Evolutionary conservation across 2,113 vertebrate genomes (phyloP).

Genomic region (Beaufortia kweichowensis): DNA sequence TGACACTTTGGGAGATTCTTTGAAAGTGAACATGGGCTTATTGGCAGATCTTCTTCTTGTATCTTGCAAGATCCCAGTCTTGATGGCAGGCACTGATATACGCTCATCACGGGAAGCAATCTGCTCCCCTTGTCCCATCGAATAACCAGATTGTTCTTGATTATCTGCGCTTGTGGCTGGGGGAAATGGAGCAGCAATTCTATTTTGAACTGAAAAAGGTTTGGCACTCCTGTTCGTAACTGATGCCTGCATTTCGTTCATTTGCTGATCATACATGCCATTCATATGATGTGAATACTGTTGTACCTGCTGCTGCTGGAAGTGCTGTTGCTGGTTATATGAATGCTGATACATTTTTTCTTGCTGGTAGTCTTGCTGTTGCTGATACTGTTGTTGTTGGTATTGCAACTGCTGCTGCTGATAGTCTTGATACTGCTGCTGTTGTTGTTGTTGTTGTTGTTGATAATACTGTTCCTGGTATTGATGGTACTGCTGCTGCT

Average conservation of each 20-base stretch:
- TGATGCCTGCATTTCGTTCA: slow-evolving; percentile 70
- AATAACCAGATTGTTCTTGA: slow-evolving; percentile 79
- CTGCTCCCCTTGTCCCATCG: slow-evolving; percentile 78
- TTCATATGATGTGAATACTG: slow-evolving; percentile 71
- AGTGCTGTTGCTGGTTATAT: slow-evolving; percentile 55
- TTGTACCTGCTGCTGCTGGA: slow-evolving; percentile 61
- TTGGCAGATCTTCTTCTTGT: slow-evolving; percentile 76
- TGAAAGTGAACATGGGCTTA: slow-evolving; percentile 97
- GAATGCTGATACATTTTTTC: slow-evolving; percentile 58
- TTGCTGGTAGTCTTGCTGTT: slow-evolving; percentile 60
- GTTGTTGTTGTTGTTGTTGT: slow-evolving; percentile 69
- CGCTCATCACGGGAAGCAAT: slow-evolving; percentile 95
- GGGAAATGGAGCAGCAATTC: slow-evolving; percentile 75
- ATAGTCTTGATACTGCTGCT: slow-evolving; percentile 62
- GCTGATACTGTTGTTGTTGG: slow-evolving; percentile 52
- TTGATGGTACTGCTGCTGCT: slow-evolving; percentile 60
- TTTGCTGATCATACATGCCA: slow-evolving; percentile 74
- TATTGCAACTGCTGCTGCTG: slow-evolving; percentile 63
- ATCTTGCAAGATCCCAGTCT: slow-evolving; percentile 86
- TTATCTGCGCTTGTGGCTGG: slow-evolving; percentile 70
- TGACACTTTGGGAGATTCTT: slow-evolving; percentile 87
- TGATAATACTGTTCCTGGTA: slow-evolving; percentile 66
- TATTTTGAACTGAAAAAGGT: slow-evolving; percentile 79
- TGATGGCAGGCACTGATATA: slow-evolving; percentile 90
- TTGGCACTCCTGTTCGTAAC: slow-evolving; percentile 83